Conservation (phyloP, 2,113 vertebrate genomes). For the Perca schrenkii region DNA sequence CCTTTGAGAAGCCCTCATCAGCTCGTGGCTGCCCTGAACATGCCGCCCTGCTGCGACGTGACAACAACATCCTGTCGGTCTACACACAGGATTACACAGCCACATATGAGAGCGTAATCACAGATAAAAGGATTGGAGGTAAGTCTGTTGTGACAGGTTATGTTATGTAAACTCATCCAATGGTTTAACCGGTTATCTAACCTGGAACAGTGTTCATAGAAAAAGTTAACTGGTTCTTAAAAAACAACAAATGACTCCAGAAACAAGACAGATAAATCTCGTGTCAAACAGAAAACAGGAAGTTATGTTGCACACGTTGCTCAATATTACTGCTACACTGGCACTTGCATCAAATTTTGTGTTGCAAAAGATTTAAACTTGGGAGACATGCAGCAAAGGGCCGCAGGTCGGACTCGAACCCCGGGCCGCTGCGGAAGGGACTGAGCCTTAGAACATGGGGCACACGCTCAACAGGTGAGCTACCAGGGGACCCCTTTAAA, state of each 20-base stretch:
- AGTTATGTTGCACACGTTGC: not conserved
- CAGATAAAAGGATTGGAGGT: conserved; percentile 29
- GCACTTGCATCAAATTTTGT: too few species aligned
- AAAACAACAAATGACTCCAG: not conserved
- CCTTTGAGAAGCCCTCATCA: too few species aligned
- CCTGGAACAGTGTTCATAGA: not conserved
- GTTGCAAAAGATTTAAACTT: too few species aligned
- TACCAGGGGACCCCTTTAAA: too few species aligned
- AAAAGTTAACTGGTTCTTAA: not conserved
- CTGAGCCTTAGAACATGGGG: too few species aligned
- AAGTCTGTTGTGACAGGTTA: conserved; percentile 24
- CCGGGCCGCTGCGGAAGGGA: too few species aligned
- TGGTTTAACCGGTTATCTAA: not conserved
- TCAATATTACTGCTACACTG: not conserved
- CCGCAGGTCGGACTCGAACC: too few species aligned
- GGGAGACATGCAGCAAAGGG: too few species aligned
- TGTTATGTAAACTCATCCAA: not conserved
- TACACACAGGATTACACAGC: conserved; percentile 33
- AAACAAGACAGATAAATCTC: not conserved
- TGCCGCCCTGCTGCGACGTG: too few species aligned
- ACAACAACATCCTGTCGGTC: conserved; percentile 24
- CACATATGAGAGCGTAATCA: not conserved
- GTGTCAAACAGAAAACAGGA: not conserved
- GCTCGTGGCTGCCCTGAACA: too few species aligned
- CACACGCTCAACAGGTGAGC: too few species aligned